These are phyloP conservation scores for Abrostola triplasia DNA, from an alignment of 2,888 invertebrate species.

Conservation along the genomic window DNA sequence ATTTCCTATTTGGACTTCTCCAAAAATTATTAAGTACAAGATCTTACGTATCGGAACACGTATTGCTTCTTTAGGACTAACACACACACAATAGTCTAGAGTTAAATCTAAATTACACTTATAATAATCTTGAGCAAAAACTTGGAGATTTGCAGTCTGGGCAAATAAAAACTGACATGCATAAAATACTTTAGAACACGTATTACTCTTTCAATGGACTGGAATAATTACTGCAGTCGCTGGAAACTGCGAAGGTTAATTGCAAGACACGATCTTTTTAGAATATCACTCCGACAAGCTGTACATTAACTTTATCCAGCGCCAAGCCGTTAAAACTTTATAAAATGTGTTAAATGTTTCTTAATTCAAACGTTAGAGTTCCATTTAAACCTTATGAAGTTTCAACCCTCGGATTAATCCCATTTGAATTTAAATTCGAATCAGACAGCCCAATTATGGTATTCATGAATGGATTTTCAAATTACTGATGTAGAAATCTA, in stretches of 20 bases:
- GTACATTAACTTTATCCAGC: conserved; percentile 14
- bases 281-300: conserved; percentile 31
- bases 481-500: conserved; percentile 54
- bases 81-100: too few relatives aligned
- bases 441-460: conserved; percentile 28
- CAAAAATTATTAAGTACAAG: conserved; percentile 9
- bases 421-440: conserved; percentile 46
- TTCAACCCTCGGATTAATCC: conserved; percentile 10
- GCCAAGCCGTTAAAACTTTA: conserved; percentile 5
- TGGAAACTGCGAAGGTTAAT: conserved; percentile 51
- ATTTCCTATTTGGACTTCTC: conserved; percentile 34
- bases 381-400: conserved; percentile 5
- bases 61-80: too few relatives aligned
- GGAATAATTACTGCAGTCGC: conserved; percentile 45
- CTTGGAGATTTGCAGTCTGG: conserved; percentile 12
- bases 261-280: conserved; percentile 45
- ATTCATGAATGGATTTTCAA: conserved; percentile 51
- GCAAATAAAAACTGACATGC: conserved; percentile 30
- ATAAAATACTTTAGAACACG: conserved; percentile 22
- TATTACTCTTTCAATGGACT: conserved; percentile 26
- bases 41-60: too few relatives aligned
- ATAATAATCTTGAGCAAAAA: conserved; percentile 29
- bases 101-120: neutral
- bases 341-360: neutral
- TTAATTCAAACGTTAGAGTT: conserved; percentile 2